A percentile compares a stretch with the other conserved stretches of the same genome.
Conservation (phyloP, 2,113 vertebrate genomes). For the Ursus arctos region DNA sequence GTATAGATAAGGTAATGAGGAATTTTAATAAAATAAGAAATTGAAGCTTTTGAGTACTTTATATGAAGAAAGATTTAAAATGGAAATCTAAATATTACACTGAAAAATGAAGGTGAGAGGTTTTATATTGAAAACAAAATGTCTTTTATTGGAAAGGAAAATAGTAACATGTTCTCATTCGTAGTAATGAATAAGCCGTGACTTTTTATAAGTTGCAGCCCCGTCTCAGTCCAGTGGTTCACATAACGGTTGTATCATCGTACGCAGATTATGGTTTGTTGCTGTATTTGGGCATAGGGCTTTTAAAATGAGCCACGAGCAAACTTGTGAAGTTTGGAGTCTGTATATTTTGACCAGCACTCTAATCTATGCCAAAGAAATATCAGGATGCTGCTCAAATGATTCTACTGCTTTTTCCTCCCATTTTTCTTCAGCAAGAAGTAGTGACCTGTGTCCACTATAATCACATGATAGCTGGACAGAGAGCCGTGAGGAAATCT, state of each 20-base stretch:
- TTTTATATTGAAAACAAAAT: conserved; percentile 47
- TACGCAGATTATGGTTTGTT: neutral
- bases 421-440: neutral
- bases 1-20: neutral
- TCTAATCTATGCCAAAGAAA: neutral
- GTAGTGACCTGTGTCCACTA: neutral
- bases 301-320: neutral
- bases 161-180: neutral
- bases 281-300: neutral
- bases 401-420: neutral
- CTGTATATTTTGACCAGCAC: neutral
- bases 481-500: conserved; percentile 1
- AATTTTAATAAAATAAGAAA: conserved; percentile 51
- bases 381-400: neutral
- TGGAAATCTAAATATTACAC: conserved; percentile 36
- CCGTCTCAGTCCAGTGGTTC: neutral
- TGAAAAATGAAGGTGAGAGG: conserved; percentile 56
- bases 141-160: conserved; percentile 6
- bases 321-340: neutral
- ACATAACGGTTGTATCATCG: neutral
- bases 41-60: neutral
- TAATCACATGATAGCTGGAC: neutral
- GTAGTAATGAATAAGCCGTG: neutral
- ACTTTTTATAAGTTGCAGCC: neutral
- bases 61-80: conserved; percentile 45